Conservation (phyloP, 2,113 vertebrate genomes). For the Vulpes ferrilata region DNA sequence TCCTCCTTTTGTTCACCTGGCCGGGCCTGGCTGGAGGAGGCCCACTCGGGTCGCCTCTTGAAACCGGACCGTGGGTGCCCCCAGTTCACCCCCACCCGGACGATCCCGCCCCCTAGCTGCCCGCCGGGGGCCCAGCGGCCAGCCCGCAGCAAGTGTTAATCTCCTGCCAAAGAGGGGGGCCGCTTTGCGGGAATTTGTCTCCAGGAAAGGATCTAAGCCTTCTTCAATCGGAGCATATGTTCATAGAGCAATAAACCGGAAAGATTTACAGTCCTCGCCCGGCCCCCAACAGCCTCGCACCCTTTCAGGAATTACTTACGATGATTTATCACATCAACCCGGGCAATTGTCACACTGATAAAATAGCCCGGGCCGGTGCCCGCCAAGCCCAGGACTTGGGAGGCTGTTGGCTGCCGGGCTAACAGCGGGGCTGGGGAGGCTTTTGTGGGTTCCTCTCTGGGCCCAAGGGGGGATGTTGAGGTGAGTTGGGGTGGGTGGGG, state of each 20-base stretch:
- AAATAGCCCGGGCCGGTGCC: slow-evolving; percentile 89
- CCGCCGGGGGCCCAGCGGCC: background rate
- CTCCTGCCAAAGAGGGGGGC: slow-evolving; percentile 86
- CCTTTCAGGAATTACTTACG: slow-evolving; percentile 99
- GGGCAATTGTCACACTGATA: slow-evolving; percentile 96
- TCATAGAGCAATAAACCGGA: slow-evolving; percentile 99
- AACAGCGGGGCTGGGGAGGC: background rate
- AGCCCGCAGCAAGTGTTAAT: slow-evolving; percentile 86
- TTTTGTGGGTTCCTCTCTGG: slow-evolving; percentile 74
- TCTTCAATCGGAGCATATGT: slow-evolving; percentile 97
- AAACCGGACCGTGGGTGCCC: background rate
- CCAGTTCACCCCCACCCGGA: background rate
- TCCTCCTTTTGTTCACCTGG: slow-evolving; percentile 71
- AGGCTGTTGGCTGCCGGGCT: slow-evolving; percentile 65
- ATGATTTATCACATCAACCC: slow-evolving; percentile 99
- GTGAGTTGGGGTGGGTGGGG: slow-evolving; percentile 73
- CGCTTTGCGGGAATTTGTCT: slow-evolving; percentile 91
- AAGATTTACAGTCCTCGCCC: slow-evolving; percentile 99
- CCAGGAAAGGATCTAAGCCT: slow-evolving; percentile 93
- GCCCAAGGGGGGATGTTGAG: slow-evolving; percentile 57
- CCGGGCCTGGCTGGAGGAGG: background rate
- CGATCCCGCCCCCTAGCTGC: slow-evolving; percentile 51
- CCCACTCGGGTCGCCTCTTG: background rate
- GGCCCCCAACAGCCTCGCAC: slow-evolving; percentile 97
- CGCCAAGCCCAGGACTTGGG: slow-evolving; percentile 76